phyloP scores from a whole-genome alignment of 2,888 invertebrate species.

The Epistrophe eligans region DNA sequence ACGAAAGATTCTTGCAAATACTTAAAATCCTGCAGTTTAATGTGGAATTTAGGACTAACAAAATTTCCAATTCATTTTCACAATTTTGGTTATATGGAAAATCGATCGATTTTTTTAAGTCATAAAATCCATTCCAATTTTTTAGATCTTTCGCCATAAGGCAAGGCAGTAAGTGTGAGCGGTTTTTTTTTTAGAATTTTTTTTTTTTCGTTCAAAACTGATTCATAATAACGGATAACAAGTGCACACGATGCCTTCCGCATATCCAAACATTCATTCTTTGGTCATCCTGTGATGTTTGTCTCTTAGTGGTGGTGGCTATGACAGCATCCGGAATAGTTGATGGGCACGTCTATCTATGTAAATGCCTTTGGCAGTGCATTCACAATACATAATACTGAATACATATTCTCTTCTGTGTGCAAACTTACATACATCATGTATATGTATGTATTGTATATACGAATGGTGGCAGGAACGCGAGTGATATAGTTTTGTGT shows the following conservation, averaged over 20 bases:
- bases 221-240: conserved; percentile 37
- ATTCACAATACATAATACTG: conserved; percentile 33
- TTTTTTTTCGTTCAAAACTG: background rate
- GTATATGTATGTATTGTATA: background rate
- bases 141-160: background rate
- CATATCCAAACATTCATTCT: conserved; percentile 42
- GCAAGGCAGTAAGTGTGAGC: background rate
- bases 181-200: background rate
- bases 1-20: no score
- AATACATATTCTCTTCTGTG: conserved; percentile 26
- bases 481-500: conserved; percentile 22
- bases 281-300: conserved; percentile 51
- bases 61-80: no score
- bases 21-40: no score
- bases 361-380: conserved; percentile 40
- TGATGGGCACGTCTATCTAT: conserved; percentile 44
- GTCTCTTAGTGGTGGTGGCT: conserved; percentile 44
- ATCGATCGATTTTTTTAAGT: no score
- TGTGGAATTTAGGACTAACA: no score
- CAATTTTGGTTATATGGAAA: no score
- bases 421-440: conserved; percentile 28
- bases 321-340: conserved; percentile 34
- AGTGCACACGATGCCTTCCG: conserved; percentile 23
- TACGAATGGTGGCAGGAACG: conserved; percentile 11
- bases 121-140: no score